Evolutionary conservation across 2,888 invertebrate species (phyloP), one percentile per base, ranked within the genome.

Genomic region (Oasisia sp.): DNA sequence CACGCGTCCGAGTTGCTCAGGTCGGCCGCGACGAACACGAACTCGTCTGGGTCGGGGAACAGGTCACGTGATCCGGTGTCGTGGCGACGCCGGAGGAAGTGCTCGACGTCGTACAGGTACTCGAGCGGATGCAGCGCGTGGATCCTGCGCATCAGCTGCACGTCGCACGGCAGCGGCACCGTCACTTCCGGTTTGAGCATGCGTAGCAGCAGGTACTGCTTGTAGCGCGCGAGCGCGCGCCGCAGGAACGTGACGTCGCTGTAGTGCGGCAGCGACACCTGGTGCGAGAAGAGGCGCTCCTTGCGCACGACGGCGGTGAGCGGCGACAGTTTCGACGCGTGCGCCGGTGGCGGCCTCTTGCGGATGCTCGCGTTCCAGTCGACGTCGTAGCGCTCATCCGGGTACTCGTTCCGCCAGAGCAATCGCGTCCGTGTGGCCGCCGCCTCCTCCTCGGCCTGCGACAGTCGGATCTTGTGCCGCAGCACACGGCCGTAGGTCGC

Each of bases 211-310:
- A 93, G 89, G n/a, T 93, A 92, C 92, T 93, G 89, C 89, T 91
- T 92, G 92, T 94, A 94, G n/a, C 94, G 58, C 9, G 92, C 92
- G 8, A 93, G 91, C 9, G 93, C 94, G 3, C 44, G n/a, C n/a
- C 56, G 89, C 32, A 92, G 92, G 91, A 94, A 94, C 44, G 74
- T 92, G n/a, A 58, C 90, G 91, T 94, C 94, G 32, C 91, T 92
- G 91, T 93, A 94, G 91, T 94, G 94, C 45, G 94, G 92, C 32
- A 94, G 91, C 12, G 91, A 91, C 38, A 94, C 93, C 56, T 94
- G 93, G 74, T 94, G 92, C 32, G 92, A 9, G 91, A 94, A 94
- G 44, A 44, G 32, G 44, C 32, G 32, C 12, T 92, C 91, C 58
- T 32, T 89, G 38, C 92, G 93, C n/a, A n/a, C 32, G 14, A 32